Evolutionary conservation across 1,140 invertebrate species (phyloP).

Genomic region (Apis cerana): DNA sequence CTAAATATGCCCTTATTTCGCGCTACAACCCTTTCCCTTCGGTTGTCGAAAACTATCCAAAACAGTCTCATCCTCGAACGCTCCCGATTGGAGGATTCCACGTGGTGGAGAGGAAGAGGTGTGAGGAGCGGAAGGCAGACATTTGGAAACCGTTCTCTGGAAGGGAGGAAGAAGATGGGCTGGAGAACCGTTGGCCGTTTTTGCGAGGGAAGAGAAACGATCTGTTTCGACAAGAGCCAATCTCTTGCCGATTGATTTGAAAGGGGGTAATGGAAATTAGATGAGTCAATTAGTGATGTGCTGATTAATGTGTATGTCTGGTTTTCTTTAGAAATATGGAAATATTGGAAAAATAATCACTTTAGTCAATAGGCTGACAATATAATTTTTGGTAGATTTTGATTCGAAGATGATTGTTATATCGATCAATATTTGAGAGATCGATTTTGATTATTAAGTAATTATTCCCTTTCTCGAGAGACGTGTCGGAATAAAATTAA

Average conservation of each 20-base stretch:
- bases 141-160: constrained; percentile 23
- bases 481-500: neutral
- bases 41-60: neutral
- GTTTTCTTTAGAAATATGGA: no score
- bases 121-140: no score
- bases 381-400: no score
- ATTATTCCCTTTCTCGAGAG: neutral
- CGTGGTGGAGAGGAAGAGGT: neutral
- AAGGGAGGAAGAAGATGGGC: neutral
- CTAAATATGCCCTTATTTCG: constrained; percentile 68
- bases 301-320: no score
- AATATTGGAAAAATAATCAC: no score
- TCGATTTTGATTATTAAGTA: no score
- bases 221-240: neutral
- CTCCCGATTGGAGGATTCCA: neutral
- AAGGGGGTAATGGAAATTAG: no score
- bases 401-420: no score
- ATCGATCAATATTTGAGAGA: no score
- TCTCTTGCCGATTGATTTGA: neutral
- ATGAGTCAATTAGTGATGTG: no score
- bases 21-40: neutral
- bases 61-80: neutral
- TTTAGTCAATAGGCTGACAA: no score
- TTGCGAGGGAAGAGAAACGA: neutral
- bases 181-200: constrained; percentile 31